Evolutionary conservation across 1,140 invertebrate genomes (phyloP).

Genomic region (Galendromus occidentalis): DNA sequence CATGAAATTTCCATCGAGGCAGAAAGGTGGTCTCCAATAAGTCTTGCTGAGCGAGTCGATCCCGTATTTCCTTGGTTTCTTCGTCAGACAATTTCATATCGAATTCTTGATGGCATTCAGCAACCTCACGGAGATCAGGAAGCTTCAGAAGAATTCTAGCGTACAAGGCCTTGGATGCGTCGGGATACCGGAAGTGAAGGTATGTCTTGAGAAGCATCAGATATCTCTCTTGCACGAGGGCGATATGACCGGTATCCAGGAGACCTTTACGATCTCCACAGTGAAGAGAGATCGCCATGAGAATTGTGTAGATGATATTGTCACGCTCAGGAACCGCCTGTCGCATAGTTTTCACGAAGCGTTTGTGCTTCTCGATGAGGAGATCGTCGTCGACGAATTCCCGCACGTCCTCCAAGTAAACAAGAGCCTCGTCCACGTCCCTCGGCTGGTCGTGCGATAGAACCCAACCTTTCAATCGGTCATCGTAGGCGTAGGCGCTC

Average conservation of each 20-base stretch:
- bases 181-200: slow-evolving; percentile 26
- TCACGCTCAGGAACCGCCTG: neutral
- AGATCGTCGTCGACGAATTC: slow-evolving; percentile 1
- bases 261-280: slow-evolving; percentile 1
- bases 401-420: slow-evolving; percentile 4
- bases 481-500: slow-evolving; percentile 24
- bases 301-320: slow-evolving; percentile 7
- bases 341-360: slow-evolving; percentile 10
- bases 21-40: neutral
- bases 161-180: slow-evolving; percentile 28
- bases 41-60: slow-evolving; percentile 18
- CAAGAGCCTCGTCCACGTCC: neutral
- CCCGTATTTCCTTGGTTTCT: slow-evolving; percentile 24
- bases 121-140: slow-evolving; percentile 34
- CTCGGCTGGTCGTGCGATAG: neutral
- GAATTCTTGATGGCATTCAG: slow-evolving; percentile 33
- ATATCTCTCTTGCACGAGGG: slow-evolving; percentile 21
- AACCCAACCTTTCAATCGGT: slow-evolving; percentile 21
- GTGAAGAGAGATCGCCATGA: slow-evolving; percentile 1
- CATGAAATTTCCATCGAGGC: neutral
- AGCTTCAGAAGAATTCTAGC: slow-evolving; percentile 35
- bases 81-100: slow-evolving; percentile 26
- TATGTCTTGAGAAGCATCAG: slow-evolving; percentile 32
- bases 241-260: neutral
- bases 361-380: neutral